Conservation (phyloP, 2,888 invertebrate genomes). For the Diplazon laetatorius region DNA sequence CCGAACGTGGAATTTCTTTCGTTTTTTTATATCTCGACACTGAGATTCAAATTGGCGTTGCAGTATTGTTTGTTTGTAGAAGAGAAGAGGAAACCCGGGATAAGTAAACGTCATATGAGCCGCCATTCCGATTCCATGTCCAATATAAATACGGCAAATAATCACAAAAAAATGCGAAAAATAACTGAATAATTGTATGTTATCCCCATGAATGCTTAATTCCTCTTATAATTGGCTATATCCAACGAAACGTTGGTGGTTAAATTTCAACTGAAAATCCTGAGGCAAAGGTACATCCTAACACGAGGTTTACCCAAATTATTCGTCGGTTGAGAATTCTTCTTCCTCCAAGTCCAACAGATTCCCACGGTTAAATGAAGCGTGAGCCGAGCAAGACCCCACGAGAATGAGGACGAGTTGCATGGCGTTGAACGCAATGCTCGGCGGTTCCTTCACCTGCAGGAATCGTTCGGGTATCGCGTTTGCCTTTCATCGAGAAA, state of each 20-base stretch:
- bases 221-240: too few species aligned
- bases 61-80: too few species aligned
- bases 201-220: too few species aligned
- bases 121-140: too few species aligned
- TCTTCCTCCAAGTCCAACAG: conserved; percentile 68
- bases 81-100: too few species aligned
- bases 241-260: not conserved
- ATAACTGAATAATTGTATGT: too few species aligned
- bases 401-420: conserved; percentile 26
- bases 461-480: conserved; percentile 75
- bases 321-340: conserved; percentile 66
- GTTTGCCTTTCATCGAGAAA: conserved; percentile 78
- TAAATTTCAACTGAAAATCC: conserved; percentile 42
- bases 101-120: too few species aligned
- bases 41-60: too few species aligned
- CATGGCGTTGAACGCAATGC: conserved; percentile 46
- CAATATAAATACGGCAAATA: too few species aligned
- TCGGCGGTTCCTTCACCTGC: conserved; percentile 75
- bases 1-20: too few species aligned
- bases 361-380: conserved; percentile 81
- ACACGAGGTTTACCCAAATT: conserved; percentile 73
- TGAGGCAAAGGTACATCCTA: conserved; percentile 34
- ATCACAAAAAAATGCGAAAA: too few species aligned
- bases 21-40: too few species aligned
- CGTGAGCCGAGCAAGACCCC: conserved; percentile 65